Conservation (phyloP, 2,113 vertebrate species). For the Dicrurus megarhynchus region DNA sequence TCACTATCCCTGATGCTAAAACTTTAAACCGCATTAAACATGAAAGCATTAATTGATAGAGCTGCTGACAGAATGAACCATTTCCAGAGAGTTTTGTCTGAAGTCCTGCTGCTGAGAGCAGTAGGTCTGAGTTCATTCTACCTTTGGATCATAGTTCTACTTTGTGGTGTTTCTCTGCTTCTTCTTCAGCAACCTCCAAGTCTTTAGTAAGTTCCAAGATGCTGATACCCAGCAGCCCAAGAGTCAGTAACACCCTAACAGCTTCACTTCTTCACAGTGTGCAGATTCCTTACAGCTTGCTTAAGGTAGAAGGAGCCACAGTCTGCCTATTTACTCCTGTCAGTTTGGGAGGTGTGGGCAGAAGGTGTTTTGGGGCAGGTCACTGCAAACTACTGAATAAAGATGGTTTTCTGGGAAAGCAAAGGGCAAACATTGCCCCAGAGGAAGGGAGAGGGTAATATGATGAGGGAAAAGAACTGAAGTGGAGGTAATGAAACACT, state of each 20-base stretch:
- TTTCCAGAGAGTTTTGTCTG: not conserved
- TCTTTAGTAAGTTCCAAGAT: not conserved
- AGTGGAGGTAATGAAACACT: not conserved
- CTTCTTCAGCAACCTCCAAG: not conserved
- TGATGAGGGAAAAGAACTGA: not conserved
- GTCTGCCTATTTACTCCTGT: not conserved
- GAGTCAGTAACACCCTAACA: not conserved
- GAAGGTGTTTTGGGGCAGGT: not conserved
- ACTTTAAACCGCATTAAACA: not conserved
- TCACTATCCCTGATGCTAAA: not conserved
- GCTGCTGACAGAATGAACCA: not conserved
- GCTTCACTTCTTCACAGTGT: not conserved
- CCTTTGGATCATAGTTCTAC: not conserved
- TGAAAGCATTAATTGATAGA: not conserved
- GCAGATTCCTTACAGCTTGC: not conserved
- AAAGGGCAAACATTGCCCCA: not conserved
- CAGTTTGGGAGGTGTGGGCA: not conserved
- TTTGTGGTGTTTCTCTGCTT: not conserved
- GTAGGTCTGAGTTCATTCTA: not conserved
- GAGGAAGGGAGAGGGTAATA: not conserved
- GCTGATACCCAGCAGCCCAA: not conserved
- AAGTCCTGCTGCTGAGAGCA: not conserved
- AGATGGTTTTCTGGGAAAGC: not conserved
- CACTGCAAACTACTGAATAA: not conserved
- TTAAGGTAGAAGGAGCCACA: not conserved